These are phyloP conservation scores for Chamaea fasciata DNA, from an alignment of 2,113 vertebrate genomes.

Conservation along the genomic window DNA sequence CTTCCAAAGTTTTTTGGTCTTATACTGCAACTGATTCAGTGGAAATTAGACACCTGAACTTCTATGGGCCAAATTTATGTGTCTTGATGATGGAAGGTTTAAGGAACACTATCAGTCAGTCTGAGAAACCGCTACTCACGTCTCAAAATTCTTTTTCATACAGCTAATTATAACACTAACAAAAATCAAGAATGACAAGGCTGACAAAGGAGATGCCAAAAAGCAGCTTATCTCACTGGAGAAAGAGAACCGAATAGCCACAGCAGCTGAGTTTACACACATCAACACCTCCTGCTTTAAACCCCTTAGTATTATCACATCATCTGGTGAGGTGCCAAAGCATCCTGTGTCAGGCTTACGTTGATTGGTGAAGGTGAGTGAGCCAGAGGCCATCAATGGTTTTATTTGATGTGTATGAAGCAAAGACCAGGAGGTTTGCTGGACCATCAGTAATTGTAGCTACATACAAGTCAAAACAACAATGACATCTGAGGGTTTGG, in stretches of 20 bases:
- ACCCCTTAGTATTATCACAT: neutral
- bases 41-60: neutral
- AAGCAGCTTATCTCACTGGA: neutral
- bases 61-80: neutral
- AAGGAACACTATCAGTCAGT: neutral
- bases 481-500: neutral
- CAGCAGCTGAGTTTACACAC: neutral
- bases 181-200: neutral
- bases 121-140: neutral
- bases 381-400: neutral
- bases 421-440: neutral
- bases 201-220: neutral
- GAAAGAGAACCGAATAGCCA: neutral
- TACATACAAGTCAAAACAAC: neutral
- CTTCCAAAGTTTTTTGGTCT: neutral
- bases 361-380: neutral
- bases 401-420: neutral
- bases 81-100: neutral
- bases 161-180: neutral
- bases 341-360: neutral
- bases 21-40: neutral
- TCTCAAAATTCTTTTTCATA: neutral
- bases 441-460: neutral
- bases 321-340: neutral
- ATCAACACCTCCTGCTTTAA: neutral